A percentile compares a stretch with the other conserved stretches of the same genome.
These are phyloP conservation scores for Nestor notabilis DNA, from an alignment of 2,113 vertebrate species.

Conservation along the genomic window DNA sequence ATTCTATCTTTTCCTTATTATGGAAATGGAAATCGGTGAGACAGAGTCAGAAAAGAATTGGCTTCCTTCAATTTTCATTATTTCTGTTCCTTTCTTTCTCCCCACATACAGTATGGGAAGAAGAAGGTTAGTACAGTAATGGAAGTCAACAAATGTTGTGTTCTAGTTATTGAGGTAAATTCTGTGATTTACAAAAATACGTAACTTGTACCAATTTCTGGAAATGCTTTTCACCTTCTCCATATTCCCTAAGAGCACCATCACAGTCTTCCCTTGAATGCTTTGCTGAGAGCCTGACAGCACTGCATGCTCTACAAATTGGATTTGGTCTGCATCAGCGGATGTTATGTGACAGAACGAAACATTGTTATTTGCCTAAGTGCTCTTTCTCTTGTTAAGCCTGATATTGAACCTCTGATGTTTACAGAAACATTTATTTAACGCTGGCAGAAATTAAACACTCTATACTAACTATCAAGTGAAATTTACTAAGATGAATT, in stretches of 20 bases:
- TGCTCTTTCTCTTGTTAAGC: not conserved
- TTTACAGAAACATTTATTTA: not conserved
- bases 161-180: not conserved
- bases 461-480: not conserved
- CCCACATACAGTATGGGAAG: not conserved
- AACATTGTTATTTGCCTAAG: not conserved
- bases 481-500: not conserved
- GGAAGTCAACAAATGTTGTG: not conserved
- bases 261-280: not conserved
- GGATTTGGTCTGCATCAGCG: not conserved
- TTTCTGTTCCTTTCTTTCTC: not conserved
- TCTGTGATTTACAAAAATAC: not conserved
- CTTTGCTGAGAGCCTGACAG: not conserved
- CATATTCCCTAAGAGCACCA: rapidly evolving
- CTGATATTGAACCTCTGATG: not conserved
- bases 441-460: not conserved
- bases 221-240: not conserved
- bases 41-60: not conserved
- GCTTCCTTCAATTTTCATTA: not conserved
- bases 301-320: not conserved
- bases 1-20: not conserved
- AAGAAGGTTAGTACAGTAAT: not conserved
- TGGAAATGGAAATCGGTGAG: not conserved
- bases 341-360: not conserved
- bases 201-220: not conserved